phyloP scores from a whole-genome alignment of 2,888 invertebrate genomes.

The Zhengitettix transpicula region DNA sequence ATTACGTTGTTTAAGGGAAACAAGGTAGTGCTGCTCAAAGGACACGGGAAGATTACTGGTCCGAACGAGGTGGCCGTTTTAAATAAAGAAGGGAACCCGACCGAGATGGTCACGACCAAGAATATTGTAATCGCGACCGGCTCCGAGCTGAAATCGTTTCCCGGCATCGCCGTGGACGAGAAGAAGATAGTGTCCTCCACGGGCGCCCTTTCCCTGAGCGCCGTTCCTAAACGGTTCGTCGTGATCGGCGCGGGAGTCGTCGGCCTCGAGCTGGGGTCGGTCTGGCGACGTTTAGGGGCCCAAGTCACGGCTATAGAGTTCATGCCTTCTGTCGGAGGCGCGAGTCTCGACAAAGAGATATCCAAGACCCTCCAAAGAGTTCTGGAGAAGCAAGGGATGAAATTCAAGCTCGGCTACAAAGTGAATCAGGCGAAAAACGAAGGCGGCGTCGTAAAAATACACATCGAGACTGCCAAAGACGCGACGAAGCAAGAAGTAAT shows the following conservation, averaged over 20 bases:
- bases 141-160: conserved; percentile 92
- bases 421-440: background rate
- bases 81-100: conserved; percentile 48
- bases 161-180: conserved; percentile 87
- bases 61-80: conserved; percentile 62
- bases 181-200: conserved; percentile 88
- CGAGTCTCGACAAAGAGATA: conserved; percentile 91
- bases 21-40: conserved; percentile 57
- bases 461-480: conserved; percentile 65
- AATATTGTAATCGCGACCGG: conserved; percentile 96
- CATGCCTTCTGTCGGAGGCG: conserved; percentile 68
- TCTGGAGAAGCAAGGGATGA: conserved; percentile 65
- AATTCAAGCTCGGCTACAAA: background rate
- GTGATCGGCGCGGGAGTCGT: conserved; percentile 99
- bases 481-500: conserved; percentile 69
- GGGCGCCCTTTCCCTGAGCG: conserved; percentile 75
- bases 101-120: conserved; percentile 72
- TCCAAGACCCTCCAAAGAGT: conserved; percentile 83
- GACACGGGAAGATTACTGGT: conserved; percentile 76
- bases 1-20: background rate
- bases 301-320: conserved; percentile 93
- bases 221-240: conserved; percentile 80
- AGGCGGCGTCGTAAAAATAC: background rate
- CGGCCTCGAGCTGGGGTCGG: conserved; percentile 91
- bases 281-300: conserved; percentile 84